Evolutionary conservation across 2,888 invertebrate genomes (phyloP), one percentile per base, ranked within the genome.

Genomic region (Lycophotia porphyrea): DNA sequence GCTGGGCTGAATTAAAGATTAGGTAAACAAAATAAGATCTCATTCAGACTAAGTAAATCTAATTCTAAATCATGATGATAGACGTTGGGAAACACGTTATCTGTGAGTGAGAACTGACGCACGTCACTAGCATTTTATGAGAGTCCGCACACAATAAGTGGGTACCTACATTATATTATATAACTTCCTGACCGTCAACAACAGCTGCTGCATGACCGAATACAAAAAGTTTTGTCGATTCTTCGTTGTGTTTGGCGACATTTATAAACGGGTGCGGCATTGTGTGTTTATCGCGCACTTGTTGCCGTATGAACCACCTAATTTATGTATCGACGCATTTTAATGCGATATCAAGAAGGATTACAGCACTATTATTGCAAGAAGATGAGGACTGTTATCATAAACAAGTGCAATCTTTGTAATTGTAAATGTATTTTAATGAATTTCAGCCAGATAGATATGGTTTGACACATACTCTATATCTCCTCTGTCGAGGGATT

Each of bases 141-240:
- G 61, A 63, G 39, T 47, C 8, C 1, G 66, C 39, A 66, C 15
- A 27, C 67, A 65, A 60, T 31, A 66, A 39, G 31, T 44, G 24
- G n/a, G 39, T 63, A 63, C 36, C 24, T 5, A 18, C 2, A n/a
- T 15, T n/a, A 36, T 39, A 39, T 39, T 77, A 76, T 1, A 24
- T 77, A 76, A 58, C 65, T 55, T 76, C 44, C 64, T 75, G 76
- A 76, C 15, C 27, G 36, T 44, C 63, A 34, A 76, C 34, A 76
- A 76, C 63, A 27, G 18, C 31, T 44, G 13, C 52, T 36, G 24
- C 44, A 36, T n/a, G 36, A 75, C 24, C 55, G 24, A 18, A 42
- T 44, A 76, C 27, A 75, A 27, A 49, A 49, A 34, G 9, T 58
- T 44, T 72, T 64, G 24, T 55, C n/a, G 31, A 36, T 76, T 34